These are phyloP conservation scores for Ctenodactylus gundi DNA, from an alignment of 2,113 vertebrate genomes.

Conservation along the genomic window DNA sequence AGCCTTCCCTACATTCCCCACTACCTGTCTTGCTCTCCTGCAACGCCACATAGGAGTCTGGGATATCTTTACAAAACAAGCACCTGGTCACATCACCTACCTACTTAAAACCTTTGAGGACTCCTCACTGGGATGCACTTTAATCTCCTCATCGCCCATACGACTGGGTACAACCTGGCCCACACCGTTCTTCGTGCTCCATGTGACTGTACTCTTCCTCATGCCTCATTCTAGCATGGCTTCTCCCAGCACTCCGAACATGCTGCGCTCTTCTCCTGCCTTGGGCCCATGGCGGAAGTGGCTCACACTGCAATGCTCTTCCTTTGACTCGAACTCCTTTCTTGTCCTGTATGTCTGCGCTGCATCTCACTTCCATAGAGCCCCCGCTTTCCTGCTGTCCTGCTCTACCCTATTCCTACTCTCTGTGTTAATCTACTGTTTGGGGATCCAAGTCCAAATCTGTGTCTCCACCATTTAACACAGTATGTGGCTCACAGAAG, in stretches of 20 bases:
- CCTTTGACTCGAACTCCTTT: not conserved
- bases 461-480: not conserved
- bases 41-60: not conserved
- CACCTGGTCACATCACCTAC: not conserved
- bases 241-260: not conserved
- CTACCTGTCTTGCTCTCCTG: not conserved
- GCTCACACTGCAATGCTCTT: not conserved
- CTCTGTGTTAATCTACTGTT: not conserved
- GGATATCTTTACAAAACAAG: not conserved
- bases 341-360: not conserved
- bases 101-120: not conserved
- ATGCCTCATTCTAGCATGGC: not conserved
- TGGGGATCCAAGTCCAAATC: not conserved
- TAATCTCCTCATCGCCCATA: not conserved
- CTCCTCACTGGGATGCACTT: not conserved
- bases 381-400: not conserved
- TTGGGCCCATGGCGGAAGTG: not conserved
- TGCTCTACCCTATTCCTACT: not conserved
- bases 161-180: not conserved
- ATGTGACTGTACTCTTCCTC: not conserved
- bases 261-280: not conserved
- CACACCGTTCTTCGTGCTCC: rapidly evolving
- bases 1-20: no score
- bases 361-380: not conserved
- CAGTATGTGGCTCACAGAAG: not conserved